phyloP scores from a whole-genome alignment of 2,888 invertebrate species.

The Alentia gelatinosa region DNA sequence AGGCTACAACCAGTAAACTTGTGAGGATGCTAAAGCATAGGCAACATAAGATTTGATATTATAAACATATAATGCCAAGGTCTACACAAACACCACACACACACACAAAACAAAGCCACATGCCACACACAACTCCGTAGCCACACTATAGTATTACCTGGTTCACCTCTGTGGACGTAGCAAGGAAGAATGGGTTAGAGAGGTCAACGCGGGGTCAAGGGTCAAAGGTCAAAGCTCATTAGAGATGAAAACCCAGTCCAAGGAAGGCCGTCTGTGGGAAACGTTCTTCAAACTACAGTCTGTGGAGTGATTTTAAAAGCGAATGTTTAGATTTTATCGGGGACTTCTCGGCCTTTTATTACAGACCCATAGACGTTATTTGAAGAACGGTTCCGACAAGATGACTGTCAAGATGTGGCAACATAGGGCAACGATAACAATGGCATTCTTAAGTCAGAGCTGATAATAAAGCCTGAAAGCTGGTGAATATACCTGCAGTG shows the following conservation, averaged over 20 bases:
- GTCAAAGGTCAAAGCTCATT: constrained; percentile 39
- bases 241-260: constrained; percentile 31
- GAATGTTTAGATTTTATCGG: no score
- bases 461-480: not conserved
- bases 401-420: constrained; percentile 18
- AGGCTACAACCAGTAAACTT: not conserved
- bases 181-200: constrained; percentile 47
- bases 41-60: not conserved
- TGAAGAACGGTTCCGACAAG: not conserved
- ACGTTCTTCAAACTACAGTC: not conserved
- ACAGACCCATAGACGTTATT: no score
- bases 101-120: not conserved
- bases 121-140: not conserved
- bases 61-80: no score
- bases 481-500: not conserved
- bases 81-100: not conserved
- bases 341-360: no score
- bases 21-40: not conserved
- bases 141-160: constrained; percentile 32
- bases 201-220: constrained; percentile 35
- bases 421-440: constrained; percentile 12
- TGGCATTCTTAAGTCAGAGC: not conserved
- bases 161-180: constrained; percentile 47
- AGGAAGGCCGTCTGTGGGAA: not conserved
- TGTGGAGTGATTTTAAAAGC: no score